Percentiles rank a stretch among this genome's conserved stretches.
phyloP scores from a whole-genome alignment of 2,113 vertebrate species.

The Rhombomys opimus region DNA sequence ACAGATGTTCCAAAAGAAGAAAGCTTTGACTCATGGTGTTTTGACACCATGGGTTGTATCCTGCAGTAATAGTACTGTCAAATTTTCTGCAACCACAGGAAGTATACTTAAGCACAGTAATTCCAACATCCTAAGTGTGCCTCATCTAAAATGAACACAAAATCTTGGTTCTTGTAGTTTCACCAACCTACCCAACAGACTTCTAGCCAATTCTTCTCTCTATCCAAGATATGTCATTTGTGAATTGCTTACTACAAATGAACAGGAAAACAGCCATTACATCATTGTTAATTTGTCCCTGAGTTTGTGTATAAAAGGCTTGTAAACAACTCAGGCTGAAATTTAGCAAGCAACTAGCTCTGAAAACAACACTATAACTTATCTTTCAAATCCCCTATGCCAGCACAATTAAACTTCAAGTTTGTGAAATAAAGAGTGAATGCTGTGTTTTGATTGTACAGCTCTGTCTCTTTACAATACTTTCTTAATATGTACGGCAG shows the following conservation, averaged over 20 bases:
- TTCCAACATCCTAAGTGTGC: not conserved
- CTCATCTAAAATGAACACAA: not conserved
- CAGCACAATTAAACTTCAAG: conserved; percentile 51
- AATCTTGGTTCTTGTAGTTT: not conserved
- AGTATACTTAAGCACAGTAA: not conserved
- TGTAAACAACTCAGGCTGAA: conserved; percentile 61
- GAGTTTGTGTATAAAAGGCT: conserved; percentile 46
- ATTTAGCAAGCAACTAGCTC: conserved; percentile 38
- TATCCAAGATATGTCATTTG: conserved; percentile 39
- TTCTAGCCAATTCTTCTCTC: not conserved
- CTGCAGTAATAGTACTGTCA: not conserved
- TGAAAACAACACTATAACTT: not conserved
- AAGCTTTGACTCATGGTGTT: not conserved
- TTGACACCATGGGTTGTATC: not conserved
- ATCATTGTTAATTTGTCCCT: conserved; percentile 56
- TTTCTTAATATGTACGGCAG: conserved; percentile 53
- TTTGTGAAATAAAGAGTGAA: conserved; percentile 62
- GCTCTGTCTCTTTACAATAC: not conserved
- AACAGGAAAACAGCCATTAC: conserved; percentile 40
- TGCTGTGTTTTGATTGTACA: conserved; percentile 31
- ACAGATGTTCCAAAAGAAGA: not conserved
- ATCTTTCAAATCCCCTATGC: conserved; percentile 21
- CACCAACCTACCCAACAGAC: not conserved
- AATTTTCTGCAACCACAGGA: conserved; percentile 23
- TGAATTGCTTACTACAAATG: conserved; percentile 47